Evolutionary conservation across 2,113 vertebrate genomes (phyloP).

Genomic region (Xiphorhynchus elegans): DNA sequence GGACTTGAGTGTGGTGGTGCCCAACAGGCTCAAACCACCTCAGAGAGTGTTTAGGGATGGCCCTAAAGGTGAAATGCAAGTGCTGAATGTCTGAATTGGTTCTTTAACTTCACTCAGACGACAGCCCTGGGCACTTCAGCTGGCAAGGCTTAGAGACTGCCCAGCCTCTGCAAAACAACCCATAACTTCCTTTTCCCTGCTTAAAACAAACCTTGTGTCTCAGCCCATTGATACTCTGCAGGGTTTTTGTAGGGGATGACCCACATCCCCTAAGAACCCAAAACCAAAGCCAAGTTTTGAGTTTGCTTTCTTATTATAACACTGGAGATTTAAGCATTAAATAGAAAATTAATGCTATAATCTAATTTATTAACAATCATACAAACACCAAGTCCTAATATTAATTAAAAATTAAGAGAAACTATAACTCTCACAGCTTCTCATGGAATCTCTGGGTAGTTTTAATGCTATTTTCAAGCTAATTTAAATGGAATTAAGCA

Average conservation of each 20-base stretch:
- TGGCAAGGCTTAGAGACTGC: background rate
- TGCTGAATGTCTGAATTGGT: background rate
- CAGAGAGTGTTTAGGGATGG: fast-evolving
- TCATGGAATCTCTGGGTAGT: background rate
- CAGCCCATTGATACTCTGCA: background rate
- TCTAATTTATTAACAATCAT: background rate
- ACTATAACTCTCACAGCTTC: background rate
- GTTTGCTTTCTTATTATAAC: background rate
- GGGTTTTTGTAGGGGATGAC: background rate
- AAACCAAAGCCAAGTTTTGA: background rate
- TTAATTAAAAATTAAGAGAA: background rate
- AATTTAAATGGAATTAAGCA: background rate
- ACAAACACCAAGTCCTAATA: background rate
- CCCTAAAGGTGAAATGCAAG: background rate
- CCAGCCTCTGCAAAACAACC: background rate
- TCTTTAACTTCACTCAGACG: background rate
- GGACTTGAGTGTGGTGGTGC: background rate
- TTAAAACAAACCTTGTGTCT: background rate
- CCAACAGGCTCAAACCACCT: background rate
- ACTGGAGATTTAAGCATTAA: background rate
- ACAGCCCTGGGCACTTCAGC: background rate
- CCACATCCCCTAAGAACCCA: background rate
- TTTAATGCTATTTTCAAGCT: background rate
- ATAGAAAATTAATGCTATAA: background rate
- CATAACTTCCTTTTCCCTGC: background rate